Evolutionary conservation across 2,797 vertebrate genomes (phyloP), one percentile per base, ranked within the genome.

Genomic region (Enteromius fasciolatus): DNA sequence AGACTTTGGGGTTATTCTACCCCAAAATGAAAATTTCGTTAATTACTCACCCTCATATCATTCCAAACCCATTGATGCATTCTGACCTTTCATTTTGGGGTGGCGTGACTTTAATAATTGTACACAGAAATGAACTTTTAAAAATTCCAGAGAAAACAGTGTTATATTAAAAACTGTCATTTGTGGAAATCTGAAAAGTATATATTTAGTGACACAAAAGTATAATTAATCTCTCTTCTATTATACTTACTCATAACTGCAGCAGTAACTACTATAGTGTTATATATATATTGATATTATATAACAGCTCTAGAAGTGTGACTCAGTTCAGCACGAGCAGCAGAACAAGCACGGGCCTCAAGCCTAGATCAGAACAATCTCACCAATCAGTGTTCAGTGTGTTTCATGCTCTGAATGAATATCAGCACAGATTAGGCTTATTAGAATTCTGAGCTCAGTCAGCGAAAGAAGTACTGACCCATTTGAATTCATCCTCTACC

Each of bases 381-480:
- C 76, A 70, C 77, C 57, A 79, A 66, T 48, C 39, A 73, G 15
- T 18, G 66, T 66, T 63, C 57, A 39, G 41, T 63, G 18, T 18
- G 31, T 54, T 48, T 69, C 76, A 48, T 54, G 39, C 52, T 52
- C 54, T 48, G 66, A 68, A 83, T 46, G 74, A 61, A 23, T 61
- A 28, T 76, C 54, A 61, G 20, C 18, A 20, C 5, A 25, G 28
- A 57, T 18, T 10, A 14, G 36, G 52, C 68, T 74, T 64, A 78
- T 79, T 79, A 74, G 48, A 84, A 79, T 57, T 66, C 52, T 57
- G 36, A 44, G 67, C 8, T 23, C 36, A 18, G 68, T 48, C 2
- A 48, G 57, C 14, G 39, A 67, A 25, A 33, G 25, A 6, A 77
- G 59, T 64, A 31, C 68, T 44, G 68, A 54, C 48, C 68, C 46